phyloP scores from a whole-genome alignment of 2,113 vertebrate genomes.

The Hypanus sabinus region DNA sequence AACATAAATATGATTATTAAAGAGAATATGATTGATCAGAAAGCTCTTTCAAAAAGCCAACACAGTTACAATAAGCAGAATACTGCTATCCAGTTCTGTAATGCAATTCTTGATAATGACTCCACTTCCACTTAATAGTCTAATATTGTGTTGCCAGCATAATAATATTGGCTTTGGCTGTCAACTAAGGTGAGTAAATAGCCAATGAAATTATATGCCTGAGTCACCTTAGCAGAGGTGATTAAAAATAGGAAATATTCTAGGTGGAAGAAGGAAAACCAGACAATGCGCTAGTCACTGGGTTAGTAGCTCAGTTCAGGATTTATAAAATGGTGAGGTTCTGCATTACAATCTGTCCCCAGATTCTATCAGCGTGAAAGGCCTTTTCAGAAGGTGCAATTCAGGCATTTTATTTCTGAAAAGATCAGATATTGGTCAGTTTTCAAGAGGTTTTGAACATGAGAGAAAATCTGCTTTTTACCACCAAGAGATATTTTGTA shows the following conservation, averaged over 20 bases:
- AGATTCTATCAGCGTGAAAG: background rate
- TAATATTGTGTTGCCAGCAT: constrained; percentile 19
- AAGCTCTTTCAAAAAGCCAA: background rate
- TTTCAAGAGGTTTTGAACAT: background rate
- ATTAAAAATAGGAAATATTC: background rate
- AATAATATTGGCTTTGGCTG: background rate
- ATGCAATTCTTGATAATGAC: constrained; percentile 75
- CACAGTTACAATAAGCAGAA: background rate
- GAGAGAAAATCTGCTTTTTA: constrained; percentile 9
- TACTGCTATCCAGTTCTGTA: constrained; percentile 70
- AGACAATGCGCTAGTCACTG: background rate
- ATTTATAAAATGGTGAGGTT: constrained; percentile 20
- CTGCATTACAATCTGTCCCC: background rate
- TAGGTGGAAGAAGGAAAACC: background rate
- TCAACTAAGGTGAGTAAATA: background rate
- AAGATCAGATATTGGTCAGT: background rate
- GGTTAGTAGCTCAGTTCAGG: background rate
- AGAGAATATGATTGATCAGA: background rate
- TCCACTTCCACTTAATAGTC: constrained; percentile 73
- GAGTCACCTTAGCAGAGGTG: background rate
- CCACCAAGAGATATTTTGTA: constrained; percentile 10
- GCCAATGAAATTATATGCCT: background rate
- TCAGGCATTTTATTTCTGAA: constrained; percentile 19
- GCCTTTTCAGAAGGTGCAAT: constrained; percentile 10
- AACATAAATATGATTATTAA: background rate